Conservation (phyloP, 2,113 vertebrate species). For the Dipodomys merriami region DNA sequence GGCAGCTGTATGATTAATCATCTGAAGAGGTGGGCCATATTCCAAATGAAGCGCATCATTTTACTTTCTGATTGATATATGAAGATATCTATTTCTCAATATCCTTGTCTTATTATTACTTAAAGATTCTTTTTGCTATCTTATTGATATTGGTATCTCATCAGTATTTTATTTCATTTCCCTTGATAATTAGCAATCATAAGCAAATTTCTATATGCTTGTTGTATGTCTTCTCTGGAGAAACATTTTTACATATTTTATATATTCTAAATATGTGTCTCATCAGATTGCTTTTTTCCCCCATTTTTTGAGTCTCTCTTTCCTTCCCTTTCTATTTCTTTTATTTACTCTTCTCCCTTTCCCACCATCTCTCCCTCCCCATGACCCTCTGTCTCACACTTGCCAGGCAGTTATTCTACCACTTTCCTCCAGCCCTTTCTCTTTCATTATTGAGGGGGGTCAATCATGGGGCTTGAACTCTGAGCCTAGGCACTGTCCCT, state of each 20-base stretch:
- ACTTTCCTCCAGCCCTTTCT: too few species aligned
- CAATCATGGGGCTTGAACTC: too few species aligned
- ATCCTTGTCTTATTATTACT: background rate
- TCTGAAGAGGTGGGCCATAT: background rate
- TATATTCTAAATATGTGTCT: background rate
- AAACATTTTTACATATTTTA: slow-evolving; percentile 12
- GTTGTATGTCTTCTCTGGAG: background rate
- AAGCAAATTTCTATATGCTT: background rate
- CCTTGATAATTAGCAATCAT: background rate
- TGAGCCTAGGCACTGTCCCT: too few species aligned
- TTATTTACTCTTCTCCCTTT: too few species aligned
- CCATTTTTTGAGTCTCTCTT: too few species aligned
- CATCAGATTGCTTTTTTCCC: too few species aligned
- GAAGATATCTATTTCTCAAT: background rate
- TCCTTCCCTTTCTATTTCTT: too few species aligned
- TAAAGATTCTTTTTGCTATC: background rate
- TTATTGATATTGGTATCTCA: background rate
- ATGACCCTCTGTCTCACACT: too few species aligned
- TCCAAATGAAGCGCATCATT: background rate
- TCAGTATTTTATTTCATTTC: background rate
- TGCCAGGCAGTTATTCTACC: too few species aligned
- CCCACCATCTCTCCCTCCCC: too few species aligned
- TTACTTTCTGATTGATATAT: background rate
- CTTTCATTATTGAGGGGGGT: too few species aligned
- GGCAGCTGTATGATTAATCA: background rate